Conservation (phyloP, 2,113 vertebrate species). For the Brienomyrus longianalis region DNA sequence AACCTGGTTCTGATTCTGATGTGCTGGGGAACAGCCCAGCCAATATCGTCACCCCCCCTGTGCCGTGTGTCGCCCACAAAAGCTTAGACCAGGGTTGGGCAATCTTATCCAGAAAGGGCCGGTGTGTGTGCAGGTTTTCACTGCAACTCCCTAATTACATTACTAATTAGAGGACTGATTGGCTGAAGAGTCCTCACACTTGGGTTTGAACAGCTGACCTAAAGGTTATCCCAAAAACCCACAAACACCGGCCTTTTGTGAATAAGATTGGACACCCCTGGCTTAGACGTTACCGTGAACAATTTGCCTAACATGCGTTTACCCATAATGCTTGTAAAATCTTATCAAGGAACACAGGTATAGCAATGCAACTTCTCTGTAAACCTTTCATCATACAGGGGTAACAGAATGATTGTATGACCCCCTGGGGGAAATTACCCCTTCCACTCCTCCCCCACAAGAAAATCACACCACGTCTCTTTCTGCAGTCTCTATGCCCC, state of each 20-base stretch:
- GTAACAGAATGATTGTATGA: not conserved
- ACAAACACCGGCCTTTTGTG: too few species aligned
- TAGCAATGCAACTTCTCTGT: not conserved
- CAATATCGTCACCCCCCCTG: not conserved
- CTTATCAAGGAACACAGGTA: too few species aligned
- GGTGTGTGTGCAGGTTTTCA: too few species aligned
- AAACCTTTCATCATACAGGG: not conserved
- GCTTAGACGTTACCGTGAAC: not conserved
- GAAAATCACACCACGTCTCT: not conserved
- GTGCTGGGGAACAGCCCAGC: not conserved
- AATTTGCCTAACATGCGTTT: not conserved
- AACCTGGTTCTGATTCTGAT: too few species aligned
- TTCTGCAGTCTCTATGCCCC: not conserved
- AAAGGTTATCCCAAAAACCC: too few species aligned
- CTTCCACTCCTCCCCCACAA: not conserved
- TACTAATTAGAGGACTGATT: too few species aligned
- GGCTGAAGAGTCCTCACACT: too few species aligned
- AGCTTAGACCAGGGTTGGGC: not conserved
- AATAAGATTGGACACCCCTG: too few species aligned
- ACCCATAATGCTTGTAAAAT: not conserved
- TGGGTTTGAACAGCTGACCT: too few species aligned
- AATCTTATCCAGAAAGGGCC: too few species aligned
- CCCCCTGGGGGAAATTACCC: not conserved
- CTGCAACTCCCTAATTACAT: too few species aligned
- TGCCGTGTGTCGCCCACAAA: not conserved